phyloP scores from a whole-genome alignment of 2,888 invertebrate species.

The Thecocarcelia acutangulata region DNA sequence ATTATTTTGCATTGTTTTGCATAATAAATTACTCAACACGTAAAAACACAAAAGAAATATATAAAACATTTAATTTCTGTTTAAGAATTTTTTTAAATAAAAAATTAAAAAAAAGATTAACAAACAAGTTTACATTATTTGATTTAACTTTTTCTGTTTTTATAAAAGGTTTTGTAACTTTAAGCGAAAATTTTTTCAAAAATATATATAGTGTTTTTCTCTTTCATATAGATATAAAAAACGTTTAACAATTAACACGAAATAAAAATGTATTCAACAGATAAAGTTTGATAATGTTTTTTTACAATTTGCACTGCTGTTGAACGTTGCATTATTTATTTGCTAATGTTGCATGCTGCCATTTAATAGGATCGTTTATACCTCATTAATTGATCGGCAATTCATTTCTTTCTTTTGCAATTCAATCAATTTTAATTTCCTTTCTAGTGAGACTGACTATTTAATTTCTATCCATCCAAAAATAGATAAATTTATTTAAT shows the following conservation, averaged over 20 bases:
- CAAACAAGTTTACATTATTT: slow-evolving; percentile 59
- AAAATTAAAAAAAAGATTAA: slow-evolving; percentile 35
- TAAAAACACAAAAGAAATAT: slow-evolving; percentile 48
- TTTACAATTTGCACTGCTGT: slow-evolving; percentile 64
- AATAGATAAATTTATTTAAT: slow-evolving; percentile 23
- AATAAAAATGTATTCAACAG: slow-evolving; percentile 49
- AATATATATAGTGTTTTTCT: not conserved
- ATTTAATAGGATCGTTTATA: slow-evolving; percentile 68
- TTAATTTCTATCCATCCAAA: slow-evolving; percentile 58
- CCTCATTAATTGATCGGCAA: slow-evolving; percentile 66
- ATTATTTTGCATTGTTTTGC: slow-evolving; percentile 52
- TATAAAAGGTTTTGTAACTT: slow-evolving; percentile 46
- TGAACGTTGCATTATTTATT: slow-evolving; percentile 68
- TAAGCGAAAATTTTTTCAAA: slow-evolving; percentile 21
- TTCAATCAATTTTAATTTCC: slow-evolving; percentile 11
- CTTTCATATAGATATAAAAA: slow-evolving; percentile 17
- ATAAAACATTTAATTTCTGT: slow-evolving; percentile 57
- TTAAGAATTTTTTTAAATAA: slow-evolving; percentile 18
- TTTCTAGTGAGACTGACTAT: slow-evolving; percentile 43
- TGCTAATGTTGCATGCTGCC: slow-evolving; percentile 59
- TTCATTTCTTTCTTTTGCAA: slow-evolving; percentile 20
- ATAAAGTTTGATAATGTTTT: slow-evolving; percentile 54
- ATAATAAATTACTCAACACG: slow-evolving; percentile 58
- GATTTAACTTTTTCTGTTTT: slow-evolving; percentile 32
- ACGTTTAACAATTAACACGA: slow-evolving; percentile 68